Conservation (phyloP, 35 echinoderm and acorn worm genomes). For the Eucidaris tribuloides region DNA sequence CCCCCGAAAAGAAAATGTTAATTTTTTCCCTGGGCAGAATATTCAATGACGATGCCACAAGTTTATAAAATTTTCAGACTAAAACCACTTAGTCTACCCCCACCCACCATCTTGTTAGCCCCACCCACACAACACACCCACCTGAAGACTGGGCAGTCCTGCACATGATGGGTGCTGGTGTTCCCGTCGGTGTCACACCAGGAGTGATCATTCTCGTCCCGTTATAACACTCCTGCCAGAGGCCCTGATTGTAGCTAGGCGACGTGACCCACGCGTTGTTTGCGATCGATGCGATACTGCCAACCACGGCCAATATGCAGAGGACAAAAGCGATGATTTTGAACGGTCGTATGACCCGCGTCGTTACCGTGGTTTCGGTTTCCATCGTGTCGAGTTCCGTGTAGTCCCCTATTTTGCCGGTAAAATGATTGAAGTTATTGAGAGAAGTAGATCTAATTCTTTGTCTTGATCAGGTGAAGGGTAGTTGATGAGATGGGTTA, state of each 20-base stretch:
- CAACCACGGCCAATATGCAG: constrained; percentile 33
- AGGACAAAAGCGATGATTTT: constrained; percentile 83
- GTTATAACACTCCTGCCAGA: constrained; percentile 79
- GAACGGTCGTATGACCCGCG: constrained; percentile 78
- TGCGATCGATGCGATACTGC: constrained; percentile 49
- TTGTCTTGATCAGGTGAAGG: too few relatives aligned
- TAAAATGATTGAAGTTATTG: too few relatives aligned
- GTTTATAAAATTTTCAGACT: too few relatives aligned
- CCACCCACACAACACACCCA: too few relatives aligned
- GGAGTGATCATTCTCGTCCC: constrained; percentile 12
- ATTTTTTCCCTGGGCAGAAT: too few relatives aligned
- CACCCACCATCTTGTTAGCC: too few relatives aligned
- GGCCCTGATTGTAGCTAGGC: constrained; percentile 54
- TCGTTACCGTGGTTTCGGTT: constrained; percentile 68
- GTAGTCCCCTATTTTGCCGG: constrained; percentile 7
- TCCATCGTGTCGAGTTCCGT: constrained; percentile 12
- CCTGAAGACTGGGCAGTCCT: constrained; percentile 27
- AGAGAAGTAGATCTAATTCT: too few relatives aligned
- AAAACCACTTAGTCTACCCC: too few relatives aligned
- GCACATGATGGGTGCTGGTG: constrained; percentile 10
- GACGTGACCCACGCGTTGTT: constrained; percentile 65
- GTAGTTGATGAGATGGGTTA: too few relatives aligned
- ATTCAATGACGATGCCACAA: too few relatives aligned
- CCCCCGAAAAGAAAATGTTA: too few relatives aligned
- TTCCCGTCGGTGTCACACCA: neutral